Evolutionary conservation across 2,888 invertebrate species (phyloP).

Genomic region (Trissoscelio sp.): DNA sequence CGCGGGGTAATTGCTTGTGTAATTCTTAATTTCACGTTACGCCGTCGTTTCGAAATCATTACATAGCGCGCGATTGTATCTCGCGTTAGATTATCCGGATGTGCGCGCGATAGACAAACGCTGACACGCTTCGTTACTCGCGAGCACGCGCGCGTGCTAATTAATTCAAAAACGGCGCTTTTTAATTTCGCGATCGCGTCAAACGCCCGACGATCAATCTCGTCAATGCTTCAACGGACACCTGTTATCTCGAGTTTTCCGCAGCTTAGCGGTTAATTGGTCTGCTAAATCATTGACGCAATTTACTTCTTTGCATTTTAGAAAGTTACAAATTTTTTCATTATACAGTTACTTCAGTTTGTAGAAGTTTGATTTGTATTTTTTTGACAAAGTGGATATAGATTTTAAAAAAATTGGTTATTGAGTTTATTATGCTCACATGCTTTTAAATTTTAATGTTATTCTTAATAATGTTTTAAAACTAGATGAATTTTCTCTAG

Average conservation of each 20-base stretch:
- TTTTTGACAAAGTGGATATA: too few species aligned
- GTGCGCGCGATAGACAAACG: slow-evolving; percentile 72
- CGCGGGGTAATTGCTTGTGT: slow-evolving; percentile 81
- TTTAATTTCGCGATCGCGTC: too few species aligned
- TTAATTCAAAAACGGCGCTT: slow-evolving; percentile 75
- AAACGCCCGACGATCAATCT: slow-evolving; percentile 43
- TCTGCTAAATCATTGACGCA: too few species aligned
- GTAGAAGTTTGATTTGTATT: too few species aligned
- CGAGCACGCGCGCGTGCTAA: slow-evolving; percentile 71
- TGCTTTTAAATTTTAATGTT: too few species aligned
- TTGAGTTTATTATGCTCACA: too few species aligned
- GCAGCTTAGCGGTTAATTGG: slow-evolving; percentile 25
- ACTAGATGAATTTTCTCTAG: too few species aligned
- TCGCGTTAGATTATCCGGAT: slow-evolving; percentile 72
- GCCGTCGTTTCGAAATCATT: slow-evolving; percentile 77
- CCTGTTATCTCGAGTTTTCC: slow-evolving; percentile 27
- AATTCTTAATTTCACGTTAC: slow-evolving; percentile 82
- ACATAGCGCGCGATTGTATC: slow-evolving; percentile 71
- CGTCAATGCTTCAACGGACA: slow-evolving; percentile 15
- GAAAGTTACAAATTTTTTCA: too few species aligned
- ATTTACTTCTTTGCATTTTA: too few species aligned
- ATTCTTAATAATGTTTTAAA: too few species aligned
- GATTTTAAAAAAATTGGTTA: too few species aligned
- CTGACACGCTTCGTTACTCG: slow-evolving; percentile 76
- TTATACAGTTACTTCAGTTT: too few species aligned